Percentiles rank a stretch among this genome's conserved stretches.
Evolutionary conservation across 2,888 invertebrate genomes (phyloP).

Genomic region (Drepana falcataria): DNA sequence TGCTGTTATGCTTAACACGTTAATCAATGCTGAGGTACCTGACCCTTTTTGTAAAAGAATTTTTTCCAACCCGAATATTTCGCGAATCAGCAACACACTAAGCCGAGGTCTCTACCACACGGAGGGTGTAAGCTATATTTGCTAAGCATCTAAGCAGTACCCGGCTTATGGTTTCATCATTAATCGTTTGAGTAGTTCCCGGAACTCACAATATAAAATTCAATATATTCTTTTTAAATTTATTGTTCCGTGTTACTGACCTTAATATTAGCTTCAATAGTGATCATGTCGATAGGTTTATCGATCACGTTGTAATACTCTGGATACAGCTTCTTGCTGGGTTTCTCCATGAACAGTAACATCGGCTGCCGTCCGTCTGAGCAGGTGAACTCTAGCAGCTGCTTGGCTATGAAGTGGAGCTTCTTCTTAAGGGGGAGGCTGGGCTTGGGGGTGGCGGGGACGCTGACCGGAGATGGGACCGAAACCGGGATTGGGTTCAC

Average conservation of each 20-base stretch:
- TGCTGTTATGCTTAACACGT: too few species aligned
- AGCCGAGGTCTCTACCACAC: too few species aligned
- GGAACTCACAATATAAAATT: too few species aligned
- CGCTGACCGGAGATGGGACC: conserved; percentile 29
- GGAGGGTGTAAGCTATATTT: too few species aligned
- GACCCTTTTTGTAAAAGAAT: too few species aligned
- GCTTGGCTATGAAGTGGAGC: conserved; percentile 87
- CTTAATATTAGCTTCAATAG: conserved; percentile 94
- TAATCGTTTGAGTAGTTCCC: too few species aligned
- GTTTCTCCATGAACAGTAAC: conserved; percentile 96
- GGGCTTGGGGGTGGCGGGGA: conserved; percentile 38
- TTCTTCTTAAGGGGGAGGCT: conserved; percentile 87
- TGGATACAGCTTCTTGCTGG: conserved; percentile 95
- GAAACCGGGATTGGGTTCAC: conserved; percentile 44
- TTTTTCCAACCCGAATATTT: too few species aligned
- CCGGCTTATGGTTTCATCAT: too few species aligned
- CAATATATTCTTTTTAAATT: too few species aligned
- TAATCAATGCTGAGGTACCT: too few species aligned
- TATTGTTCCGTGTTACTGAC: conserved; percentile 26
- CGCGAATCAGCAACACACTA: too few species aligned
- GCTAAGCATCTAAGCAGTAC: too few species aligned
- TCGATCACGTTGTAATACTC: conserved; percentile 97
- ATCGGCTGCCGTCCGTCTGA: conserved; percentile 90
- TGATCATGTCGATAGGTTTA: conserved; percentile 96
- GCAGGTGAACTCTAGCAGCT: conserved; percentile 68